Base-by-base conservation (phyloP, 2,113 vertebrate genomes). In the Accipiter virgatus region DNA sequence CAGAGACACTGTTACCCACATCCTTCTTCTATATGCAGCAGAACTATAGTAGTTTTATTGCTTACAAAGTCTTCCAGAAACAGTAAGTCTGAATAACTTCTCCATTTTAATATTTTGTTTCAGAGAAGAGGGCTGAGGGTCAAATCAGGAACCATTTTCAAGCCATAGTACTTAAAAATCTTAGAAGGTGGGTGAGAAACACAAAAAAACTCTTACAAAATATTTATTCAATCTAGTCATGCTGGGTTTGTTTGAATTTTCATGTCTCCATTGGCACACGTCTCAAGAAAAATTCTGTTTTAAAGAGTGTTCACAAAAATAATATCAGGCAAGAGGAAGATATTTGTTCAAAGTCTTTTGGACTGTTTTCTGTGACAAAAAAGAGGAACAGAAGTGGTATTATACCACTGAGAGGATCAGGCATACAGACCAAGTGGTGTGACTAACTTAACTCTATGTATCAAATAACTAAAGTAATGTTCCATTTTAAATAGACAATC, bases 1-100 rank as follows among this genome's bases (percentile, higher is more conserved):
- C 96, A 97, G 96, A 96, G 84, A 85, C 90, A 50, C 45, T 88
- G 40, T 55, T 96, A 83, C 63, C 90, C 95, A 95, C 93, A 97
- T 96, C 92, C 95, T 96, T 91, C 94, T 96, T 82, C 62, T 84
- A 81, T 62, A 81, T 78, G 85, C 82, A 87, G 74, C 79, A 95
- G 36, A 95, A 38, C 67, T 88, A 12, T 58, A 73, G 58, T 70
- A 92, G 70, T 83, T 96, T 93, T 92, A 94, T 93, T 94, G 81
- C 88, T 88, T 93, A 92, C 75, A 92, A 93, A 95, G 82, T 40
- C 67, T 95, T 83, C 63, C 71, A 93, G 92, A 88, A 93, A 75
- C 48, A 94, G 67, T 90, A 90, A 94, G 58, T 94, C 82, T 88
- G 71, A 94, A 70, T 66, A 93, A 77, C 79, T 83, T 77, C 71